Evolutionary conservation across 1,140 invertebrate species (phyloP).

Genomic region (Nomia melanderi): DNA sequence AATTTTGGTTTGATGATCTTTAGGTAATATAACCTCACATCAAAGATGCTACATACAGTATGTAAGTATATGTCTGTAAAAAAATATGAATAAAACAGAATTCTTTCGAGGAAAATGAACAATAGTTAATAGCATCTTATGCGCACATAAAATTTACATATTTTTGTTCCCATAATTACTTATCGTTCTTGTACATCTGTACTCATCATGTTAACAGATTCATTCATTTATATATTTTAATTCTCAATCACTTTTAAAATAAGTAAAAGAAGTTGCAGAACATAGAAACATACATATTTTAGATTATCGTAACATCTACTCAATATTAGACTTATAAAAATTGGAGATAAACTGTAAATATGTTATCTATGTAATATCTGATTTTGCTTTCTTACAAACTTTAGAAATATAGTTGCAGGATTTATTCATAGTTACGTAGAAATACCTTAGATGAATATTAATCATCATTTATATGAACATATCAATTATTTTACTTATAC

Average conservation of each 20-base stretch:
- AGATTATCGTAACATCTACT: neutral
- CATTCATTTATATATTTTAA: neutral
- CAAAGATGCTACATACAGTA: neutral
- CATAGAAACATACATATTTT: neutral
- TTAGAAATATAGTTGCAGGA: too few species aligned
- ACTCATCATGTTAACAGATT: neutral
- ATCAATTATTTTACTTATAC: neutral
- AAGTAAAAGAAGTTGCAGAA: neutral
- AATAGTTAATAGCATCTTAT: neutral
- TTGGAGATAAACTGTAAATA: neutral
- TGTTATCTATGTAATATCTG: neutral
- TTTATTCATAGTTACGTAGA: neutral
- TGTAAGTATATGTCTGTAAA: neutral
- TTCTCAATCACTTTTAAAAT: neutral
- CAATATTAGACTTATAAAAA: neutral
- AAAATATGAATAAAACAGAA: neutral
- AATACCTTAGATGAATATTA: neutral
- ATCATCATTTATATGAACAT: neutral
- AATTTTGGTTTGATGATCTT: neutral
- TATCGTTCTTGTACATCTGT: neutral
- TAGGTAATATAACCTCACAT: constrained; percentile 40
- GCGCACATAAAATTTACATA: neutral
- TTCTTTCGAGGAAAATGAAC: neutral
- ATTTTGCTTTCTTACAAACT: neutral
- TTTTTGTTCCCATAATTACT: neutral